These are phyloP conservation scores for Medauroidea extradentata DNA, from an alignment of 1,140 invertebrate species.

Conservation along the genomic window DNA sequence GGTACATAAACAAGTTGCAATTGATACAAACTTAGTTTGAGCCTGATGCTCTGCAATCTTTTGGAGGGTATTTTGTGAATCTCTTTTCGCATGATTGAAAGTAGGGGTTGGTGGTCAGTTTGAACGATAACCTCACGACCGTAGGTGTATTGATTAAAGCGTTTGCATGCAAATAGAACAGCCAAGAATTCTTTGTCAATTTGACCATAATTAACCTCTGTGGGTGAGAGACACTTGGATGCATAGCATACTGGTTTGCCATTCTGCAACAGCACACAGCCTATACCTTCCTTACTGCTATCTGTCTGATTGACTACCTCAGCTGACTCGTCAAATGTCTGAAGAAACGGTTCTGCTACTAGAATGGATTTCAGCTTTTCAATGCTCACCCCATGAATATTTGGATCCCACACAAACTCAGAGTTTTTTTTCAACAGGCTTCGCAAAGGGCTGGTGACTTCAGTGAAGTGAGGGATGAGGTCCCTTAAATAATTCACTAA, in stretches of 20 bases:
- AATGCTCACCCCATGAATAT: not conserved
- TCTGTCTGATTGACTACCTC: slow-evolving; percentile 24
- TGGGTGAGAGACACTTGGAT: slow-evolving; percentile 31
- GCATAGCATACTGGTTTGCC: slow-evolving; percentile 38
- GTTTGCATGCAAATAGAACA: slow-evolving; percentile 28
- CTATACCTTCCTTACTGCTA: slow-evolving; percentile 29
- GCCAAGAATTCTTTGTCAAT: slow-evolving; percentile 38
- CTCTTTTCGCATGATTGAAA: slow-evolving; percentile 25
- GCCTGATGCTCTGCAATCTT: too few species aligned
- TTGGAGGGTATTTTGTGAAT: slow-evolving; percentile 15
- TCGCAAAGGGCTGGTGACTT: too few species aligned
- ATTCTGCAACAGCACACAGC: slow-evolving; percentile 28
- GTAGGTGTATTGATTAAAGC: slow-evolving; percentile 35
- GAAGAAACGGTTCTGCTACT: slow-evolving; percentile 19
- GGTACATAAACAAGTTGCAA: too few species aligned
- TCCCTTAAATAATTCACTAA: not conserved
- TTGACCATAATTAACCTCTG: slow-evolving; percentile 33
- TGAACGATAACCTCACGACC: slow-evolving; percentile 27
- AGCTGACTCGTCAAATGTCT: slow-evolving; percentile 14
- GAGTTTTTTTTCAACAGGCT: too few species aligned
- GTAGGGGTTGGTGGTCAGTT: slow-evolving; percentile 41
- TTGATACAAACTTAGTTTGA: too few species aligned
- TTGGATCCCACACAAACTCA: too few species aligned
- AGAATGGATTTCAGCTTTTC: slow-evolving; percentile 23
- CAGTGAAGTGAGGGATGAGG: too few species aligned